Conservation (phyloP, 2,888 invertebrate species). For the Lingula anatina region DNA sequence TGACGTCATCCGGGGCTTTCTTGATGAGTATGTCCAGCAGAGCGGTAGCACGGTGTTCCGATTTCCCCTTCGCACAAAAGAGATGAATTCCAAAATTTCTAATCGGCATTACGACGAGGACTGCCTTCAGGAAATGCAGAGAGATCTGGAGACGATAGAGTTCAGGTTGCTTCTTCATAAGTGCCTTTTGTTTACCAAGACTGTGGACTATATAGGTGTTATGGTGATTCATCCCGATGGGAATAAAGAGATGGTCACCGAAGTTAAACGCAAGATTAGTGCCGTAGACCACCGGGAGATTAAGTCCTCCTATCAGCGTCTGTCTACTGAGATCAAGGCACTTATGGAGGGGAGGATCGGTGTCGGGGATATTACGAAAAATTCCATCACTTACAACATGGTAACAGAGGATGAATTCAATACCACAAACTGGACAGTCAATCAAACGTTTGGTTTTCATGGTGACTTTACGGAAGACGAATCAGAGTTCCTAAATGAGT, state of each 20-base stretch:
- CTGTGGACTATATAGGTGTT: not conserved
- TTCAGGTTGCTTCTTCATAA: not conserved
- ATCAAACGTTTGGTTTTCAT: not conserved
- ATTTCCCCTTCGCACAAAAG: not conserved
- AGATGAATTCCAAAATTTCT: not conserved
- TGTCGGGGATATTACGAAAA: not conserved
- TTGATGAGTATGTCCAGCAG: not conserved
- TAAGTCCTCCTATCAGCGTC: not conserved
- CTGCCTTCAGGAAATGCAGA: not conserved
- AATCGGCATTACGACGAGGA: not conserved
- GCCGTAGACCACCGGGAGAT: not conserved
- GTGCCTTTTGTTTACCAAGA: not conserved
- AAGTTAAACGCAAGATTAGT: not conserved
- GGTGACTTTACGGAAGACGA: not conserved
- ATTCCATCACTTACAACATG: not conserved
- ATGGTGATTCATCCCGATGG: not conserved
- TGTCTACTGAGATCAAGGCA: not conserved
- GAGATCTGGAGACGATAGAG: not conserved
- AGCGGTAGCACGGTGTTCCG: not conserved
- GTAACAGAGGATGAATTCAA: not conserved
- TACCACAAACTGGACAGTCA: not conserved
- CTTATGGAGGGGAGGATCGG: not conserved
- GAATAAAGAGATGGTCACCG: not conserved
- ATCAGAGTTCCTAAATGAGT: not conserved
- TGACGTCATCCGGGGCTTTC: not conserved